These are phyloP conservation scores for Siphamia tubifer DNA, from an alignment of 2,113 vertebrate species.

Conservation along the genomic window DNA sequence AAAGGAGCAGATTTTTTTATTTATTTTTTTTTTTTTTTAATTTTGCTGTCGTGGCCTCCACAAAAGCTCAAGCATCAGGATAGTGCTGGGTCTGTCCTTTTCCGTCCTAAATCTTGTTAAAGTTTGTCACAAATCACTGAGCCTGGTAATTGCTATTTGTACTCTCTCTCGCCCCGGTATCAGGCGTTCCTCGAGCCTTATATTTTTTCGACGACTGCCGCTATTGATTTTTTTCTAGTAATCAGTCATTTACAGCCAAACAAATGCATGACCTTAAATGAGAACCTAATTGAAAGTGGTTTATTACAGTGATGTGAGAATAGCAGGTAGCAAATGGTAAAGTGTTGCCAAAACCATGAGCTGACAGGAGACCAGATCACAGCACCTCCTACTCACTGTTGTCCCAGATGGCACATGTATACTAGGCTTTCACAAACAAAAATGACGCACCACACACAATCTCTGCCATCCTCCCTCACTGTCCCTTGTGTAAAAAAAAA, in stretches of 20 bases:
- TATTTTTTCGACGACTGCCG: constrained; percentile 26
- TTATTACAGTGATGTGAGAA: neutral
- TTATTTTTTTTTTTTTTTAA: neutral
- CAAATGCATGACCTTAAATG: neutral
- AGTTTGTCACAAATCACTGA: constrained; percentile 71
- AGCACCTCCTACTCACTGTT: constrained; percentile 18
- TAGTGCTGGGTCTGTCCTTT: constrained; percentile 54
- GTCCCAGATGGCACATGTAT: constrained; percentile 18
- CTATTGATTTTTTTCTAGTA: constrained; percentile 50
- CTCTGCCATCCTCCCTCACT: neutral
- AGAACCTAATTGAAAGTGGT: constrained; percentile 4
- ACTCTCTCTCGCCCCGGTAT: constrained; percentile 26
- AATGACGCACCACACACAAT: constrained; percentile 7
- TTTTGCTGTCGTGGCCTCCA: constrained; percentile 1
- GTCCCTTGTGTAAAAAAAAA: neutral
- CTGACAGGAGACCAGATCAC: constrained; percentile 24
- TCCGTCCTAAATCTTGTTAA: constrained; percentile 53
- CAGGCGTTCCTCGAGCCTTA: constrained; percentile 31
- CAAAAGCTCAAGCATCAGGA: constrained; percentile 24
- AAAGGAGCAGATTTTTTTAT: neutral
- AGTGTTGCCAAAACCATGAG: constrained; percentile 9
- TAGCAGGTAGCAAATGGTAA: constrained; percentile 7
- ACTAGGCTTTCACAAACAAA: constrained; percentile 8
- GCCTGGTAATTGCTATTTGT: constrained; percentile 67
- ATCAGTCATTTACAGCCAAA: constrained; percentile 13